Base-by-base conservation (phyloP, 2,888 invertebrate genomes). In the Quadroppia sp. region DNA sequence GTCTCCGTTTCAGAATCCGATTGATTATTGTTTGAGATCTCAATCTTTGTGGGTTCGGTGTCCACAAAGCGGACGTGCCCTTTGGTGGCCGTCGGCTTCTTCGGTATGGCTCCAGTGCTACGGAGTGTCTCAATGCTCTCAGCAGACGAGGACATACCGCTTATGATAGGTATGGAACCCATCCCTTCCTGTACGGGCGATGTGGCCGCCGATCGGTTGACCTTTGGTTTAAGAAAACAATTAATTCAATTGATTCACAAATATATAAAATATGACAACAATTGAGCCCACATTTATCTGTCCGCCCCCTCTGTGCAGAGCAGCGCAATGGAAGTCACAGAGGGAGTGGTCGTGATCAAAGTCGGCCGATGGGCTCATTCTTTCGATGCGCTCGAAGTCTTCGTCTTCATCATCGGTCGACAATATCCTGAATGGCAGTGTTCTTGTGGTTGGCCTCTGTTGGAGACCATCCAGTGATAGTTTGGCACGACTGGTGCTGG, bases 271-370 rank as follows among this genome's bases (percentile, higher is more conserved):
- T 20, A 50, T 13, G 25, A 69, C 9, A 20, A 36, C n/a, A 13
- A 59, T 2, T 25, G 3, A 23, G 70, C 78, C 76, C 23, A 78
- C 77, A 69, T 76, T 76, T 50, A 94, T 93, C 81, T 91, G 79
- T 89, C 76, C 93, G 71, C 79, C 79, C 73, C 79, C 94, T 83
- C 94, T 93, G 87, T 94, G 94, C 80, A 94, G 86, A 78, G 94
- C 91, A 85, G 94, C 94, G 84, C 94, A 94, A 84, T 94, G 94
- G 85, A 94, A 94, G 85, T 94, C 94, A 86, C 94, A 94, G 84
- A 94, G 74, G 25, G 78, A 77, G 53, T 77, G 78, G 76, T 77
- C 77, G 48, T 77, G 78, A 76, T 78, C 78, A 30, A 36, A 36
- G 13, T 64, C 61, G 30, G 73, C 48, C 25, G 42, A 25, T 32